phyloP scores from a whole-genome alignment of 2,113 vertebrate species.

The Zeus faber region DNA sequence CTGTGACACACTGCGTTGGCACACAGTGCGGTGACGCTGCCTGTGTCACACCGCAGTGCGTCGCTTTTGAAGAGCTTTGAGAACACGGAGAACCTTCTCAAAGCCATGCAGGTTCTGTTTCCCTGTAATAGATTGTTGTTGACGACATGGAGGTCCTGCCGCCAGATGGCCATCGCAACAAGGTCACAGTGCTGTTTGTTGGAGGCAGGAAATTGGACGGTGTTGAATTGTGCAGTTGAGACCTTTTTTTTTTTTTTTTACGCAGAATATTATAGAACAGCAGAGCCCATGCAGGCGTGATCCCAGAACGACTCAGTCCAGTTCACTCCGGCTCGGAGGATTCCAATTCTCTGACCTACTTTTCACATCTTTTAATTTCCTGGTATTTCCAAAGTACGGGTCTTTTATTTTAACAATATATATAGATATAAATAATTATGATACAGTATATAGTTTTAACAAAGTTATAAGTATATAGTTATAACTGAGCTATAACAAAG shows the following conservation, averaged over 20 bases:
- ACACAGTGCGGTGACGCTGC: too few species aligned
- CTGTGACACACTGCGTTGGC: slow-evolving; percentile 20
- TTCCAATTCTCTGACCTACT: slow-evolving; percentile 27
- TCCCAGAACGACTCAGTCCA: slow-evolving; percentile 22
- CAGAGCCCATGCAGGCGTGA: slow-evolving; percentile 29
- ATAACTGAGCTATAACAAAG: too few species aligned
- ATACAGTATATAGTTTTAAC: background rate
- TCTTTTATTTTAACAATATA: background rate
- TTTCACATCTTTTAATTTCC: slow-evolving; percentile 26
- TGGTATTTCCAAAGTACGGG: slow-evolving; percentile 9
- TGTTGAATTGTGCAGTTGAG: slow-evolving; percentile 17
- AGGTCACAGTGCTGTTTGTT: slow-evolving; percentile 2
- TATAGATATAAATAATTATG: background rate
- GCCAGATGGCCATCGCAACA: slow-evolving; percentile 15
- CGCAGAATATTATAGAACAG: slow-evolving; percentile 36
- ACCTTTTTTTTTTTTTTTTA: slow-evolving; percentile 18
- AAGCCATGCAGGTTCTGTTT: slow-evolving; percentile 4
- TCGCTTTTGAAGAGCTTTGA: background rate
- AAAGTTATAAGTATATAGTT: background rate
- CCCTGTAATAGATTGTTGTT: slow-evolving; percentile 6
- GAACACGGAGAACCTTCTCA: background rate
- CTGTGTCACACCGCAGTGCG: background rate
- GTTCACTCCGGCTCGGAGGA: slow-evolving; percentile 18
- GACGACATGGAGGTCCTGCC: background rate
- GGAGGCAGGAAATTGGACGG: slow-evolving; percentile 3